phyloP scores from a whole-genome alignment of 23 tunicate species.

The Oikopleura albicans region DNA sequence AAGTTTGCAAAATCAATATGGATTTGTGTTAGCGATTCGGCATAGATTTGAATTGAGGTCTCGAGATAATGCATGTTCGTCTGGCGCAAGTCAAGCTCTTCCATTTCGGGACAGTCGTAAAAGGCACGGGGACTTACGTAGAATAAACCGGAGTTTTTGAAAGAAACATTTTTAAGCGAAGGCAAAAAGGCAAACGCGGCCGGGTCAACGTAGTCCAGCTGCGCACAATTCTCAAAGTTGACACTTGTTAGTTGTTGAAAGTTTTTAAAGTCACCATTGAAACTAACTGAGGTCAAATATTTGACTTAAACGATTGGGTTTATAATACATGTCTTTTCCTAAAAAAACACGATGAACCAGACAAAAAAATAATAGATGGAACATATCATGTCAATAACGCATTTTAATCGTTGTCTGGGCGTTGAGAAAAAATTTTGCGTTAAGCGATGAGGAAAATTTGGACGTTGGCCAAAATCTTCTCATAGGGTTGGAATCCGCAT shows the following conservation, averaged over 20 bases:
- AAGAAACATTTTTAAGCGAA: background rate
- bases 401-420: too few relatives aligned
- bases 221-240: background rate
- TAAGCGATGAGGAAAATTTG: too few relatives aligned
- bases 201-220: background rate
- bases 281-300: too few relatives aligned
- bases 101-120: background rate
- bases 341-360: too few relatives aligned
- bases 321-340: too few relatives aligned
- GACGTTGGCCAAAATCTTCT: too few relatives aligned
- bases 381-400: too few relatives aligned
- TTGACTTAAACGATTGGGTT: too few relatives aligned
- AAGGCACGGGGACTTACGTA: background rate
- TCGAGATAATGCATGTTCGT: background rate
- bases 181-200: background rate
- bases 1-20: background rate
- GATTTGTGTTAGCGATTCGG: background rate
- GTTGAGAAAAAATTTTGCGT: too few relatives aligned
- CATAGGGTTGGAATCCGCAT: too few relatives aligned
- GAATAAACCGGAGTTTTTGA: background rate
- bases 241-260: background rate
- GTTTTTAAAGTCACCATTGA: background rate
- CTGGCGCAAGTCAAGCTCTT: background rate
- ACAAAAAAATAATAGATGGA: too few relatives aligned
- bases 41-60: background rate